A percentile compares a stretch with the other conserved stretches of the same genome.
Conservation (phyloP, 2,888 invertebrate genomes). For the Nomada flava region DNA sequence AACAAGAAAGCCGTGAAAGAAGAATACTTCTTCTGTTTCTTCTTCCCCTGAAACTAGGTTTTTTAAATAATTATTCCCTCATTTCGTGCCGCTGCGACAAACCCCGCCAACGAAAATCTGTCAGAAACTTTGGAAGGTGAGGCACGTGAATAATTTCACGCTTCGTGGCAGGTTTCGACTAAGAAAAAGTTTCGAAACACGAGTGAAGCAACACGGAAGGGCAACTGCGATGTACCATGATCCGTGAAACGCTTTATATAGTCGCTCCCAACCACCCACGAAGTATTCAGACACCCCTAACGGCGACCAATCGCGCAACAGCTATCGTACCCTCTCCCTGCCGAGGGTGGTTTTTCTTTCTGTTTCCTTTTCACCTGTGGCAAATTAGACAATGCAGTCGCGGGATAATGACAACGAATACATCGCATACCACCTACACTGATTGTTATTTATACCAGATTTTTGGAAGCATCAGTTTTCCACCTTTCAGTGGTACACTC, state of each 20-base stretch:
- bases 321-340: constrained; percentile 47
- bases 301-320: constrained; percentile 59
- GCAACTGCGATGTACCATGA: constrained; percentile 73
- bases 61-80: background rate
- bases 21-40: no score
- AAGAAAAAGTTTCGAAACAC: constrained; percentile 12
- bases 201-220: constrained; percentile 67
- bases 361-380: constrained; percentile 2
- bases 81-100: background rate
- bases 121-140: no score
- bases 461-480: background rate
- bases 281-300: constrained; percentile 59
- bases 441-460: background rate
- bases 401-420: background rate
- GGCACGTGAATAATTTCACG: background rate
- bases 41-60: background rate
- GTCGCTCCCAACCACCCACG: constrained; percentile 76
- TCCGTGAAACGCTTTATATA: constrained; percentile 78
- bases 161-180: constrained; percentile 11
- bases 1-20: background rate
- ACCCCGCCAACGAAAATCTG: background rate
- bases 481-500: background rate
- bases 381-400: constrained; percentile 30
- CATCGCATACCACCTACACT: background rate
- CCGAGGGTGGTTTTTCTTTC: constrained; percentile 31